Evolutionary conservation across 2,888 invertebrate genomes (phyloP), one percentile per base, ranked within the genome.

Genomic region (Seira sanloemensis): DNA sequence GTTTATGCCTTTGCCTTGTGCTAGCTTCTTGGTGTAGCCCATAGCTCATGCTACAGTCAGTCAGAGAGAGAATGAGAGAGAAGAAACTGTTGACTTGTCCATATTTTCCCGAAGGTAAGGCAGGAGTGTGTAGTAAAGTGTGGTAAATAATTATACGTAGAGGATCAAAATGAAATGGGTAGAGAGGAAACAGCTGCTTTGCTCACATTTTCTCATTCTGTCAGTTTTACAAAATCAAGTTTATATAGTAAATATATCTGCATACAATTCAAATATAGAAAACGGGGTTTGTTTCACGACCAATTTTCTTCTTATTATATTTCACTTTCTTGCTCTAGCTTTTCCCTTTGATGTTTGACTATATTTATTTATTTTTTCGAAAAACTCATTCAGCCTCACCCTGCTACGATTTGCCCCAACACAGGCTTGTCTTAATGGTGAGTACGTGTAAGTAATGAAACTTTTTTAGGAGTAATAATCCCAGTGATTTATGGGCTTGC

Each of bases 401-500:
- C 81, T 80, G n/a, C n/a, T n/a, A n/a, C n/a, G n/a, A n/a, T n/a
- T 37, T 37, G 12, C 4, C 37, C 37, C 37, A 37, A 7, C 12
- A 7, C 5, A 73, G 68, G 58, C 68, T 46, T 78, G 71, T 62
- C 46, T 71, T 82, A 82, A 82, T 82, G 81, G 81, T 82, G 62
- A 71, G 81, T 76, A 82, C 81, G 81, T 82, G 81, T 76, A 82
- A 76, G 81, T 82, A 82, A 82, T 76, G 81, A 82, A 76, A 76
- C 71, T 77, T 77, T 37, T 37, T 37, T 37, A 7, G 37, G 4
- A 77, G 77, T 77, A 74, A 68, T 78, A 78, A 66, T 69, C 26
- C 66, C 67, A 85, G 87, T 87, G 87, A 87, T 87, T 87, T 87
- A 87, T 87, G 85, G 77, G 87, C 84, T 87, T 85, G 85, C 76